Evolutionary conservation across 2,888 invertebrate species (phyloP).

Genomic region (Athalia circularis): DNA sequence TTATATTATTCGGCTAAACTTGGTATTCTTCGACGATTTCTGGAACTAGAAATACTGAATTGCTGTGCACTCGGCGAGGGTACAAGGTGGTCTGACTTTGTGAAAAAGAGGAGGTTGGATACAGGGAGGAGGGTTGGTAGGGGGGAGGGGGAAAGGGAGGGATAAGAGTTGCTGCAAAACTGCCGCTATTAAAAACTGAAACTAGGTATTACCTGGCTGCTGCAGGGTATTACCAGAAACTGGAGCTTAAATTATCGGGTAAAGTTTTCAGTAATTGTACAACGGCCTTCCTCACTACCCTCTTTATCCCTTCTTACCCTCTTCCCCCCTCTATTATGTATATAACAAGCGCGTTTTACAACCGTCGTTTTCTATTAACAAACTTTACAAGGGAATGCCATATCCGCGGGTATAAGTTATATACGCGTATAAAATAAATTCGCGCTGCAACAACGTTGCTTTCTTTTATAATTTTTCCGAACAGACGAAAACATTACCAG

Average conservation of each 20-base stretch:
- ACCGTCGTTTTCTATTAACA: conserved; percentile 27
- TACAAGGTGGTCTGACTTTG: too few relatives aligned
- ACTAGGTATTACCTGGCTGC: neutral
- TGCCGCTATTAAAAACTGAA: neutral
- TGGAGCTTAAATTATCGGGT: conserved; percentile 31
- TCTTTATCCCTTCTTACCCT: too few relatives aligned
- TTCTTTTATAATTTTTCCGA: too few relatives aligned
- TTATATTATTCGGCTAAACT: neutral
- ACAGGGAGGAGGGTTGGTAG: too few relatives aligned
- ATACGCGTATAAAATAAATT: neutral
- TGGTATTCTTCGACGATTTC: too few relatives aligned
- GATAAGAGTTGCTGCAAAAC: neutral
- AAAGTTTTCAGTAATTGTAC: conserved; percentile 34
- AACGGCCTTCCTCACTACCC: neutral
- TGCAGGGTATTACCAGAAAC: neutral
- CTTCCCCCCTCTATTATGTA: too few relatives aligned
- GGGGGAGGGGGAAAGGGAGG: too few relatives aligned
- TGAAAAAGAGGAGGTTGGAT: too few relatives aligned
- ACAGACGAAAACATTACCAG: too few relatives aligned
- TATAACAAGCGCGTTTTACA: conserved; percentile 33
- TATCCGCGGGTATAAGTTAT: conserved; percentile 11
- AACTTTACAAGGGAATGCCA: conserved; percentile 15
- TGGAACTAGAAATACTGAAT: too few relatives aligned
- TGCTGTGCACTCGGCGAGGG: too few relatives aligned
- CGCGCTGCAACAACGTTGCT: neutral